These are phyloP conservation scores for Semaprochilodus insignis DNA, from an alignment of 2,797 vertebrate genomes.

Conservation along the genomic window DNA sequence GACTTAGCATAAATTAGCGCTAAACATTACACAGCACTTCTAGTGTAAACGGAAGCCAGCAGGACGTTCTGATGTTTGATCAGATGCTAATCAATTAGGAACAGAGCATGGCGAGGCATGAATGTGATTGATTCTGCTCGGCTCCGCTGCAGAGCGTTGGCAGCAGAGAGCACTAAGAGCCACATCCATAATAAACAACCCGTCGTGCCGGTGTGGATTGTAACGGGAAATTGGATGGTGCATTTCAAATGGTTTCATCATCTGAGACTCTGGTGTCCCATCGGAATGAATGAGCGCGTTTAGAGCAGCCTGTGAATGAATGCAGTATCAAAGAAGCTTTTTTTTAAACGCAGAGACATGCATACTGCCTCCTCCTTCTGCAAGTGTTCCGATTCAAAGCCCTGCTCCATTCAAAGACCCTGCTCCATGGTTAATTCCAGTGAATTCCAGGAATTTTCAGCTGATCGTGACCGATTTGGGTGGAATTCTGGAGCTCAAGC, in stretches of 20 bases:
- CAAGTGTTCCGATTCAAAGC: too few relatives aligned
- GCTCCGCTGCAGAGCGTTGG: conserved; percentile 49
- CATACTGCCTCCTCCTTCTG: neutral
- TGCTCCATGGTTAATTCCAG: neutral
- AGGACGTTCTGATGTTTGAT: conserved; percentile 57
- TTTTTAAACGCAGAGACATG: conserved; percentile 7
- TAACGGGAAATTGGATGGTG: conserved; percentile 56
- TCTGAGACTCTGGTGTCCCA: conserved; percentile 61
- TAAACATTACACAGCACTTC: neutral
- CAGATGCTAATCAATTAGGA: conserved; percentile 57
- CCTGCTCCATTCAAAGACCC: neutral
- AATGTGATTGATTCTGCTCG: conserved; percentile 61
- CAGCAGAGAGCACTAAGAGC: conserved; percentile 40
- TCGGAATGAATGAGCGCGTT: conserved; percentile 15
- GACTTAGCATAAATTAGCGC: neutral
- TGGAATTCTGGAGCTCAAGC: neutral
- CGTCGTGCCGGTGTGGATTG: conserved; percentile 10
- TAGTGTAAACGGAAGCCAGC: conserved; percentile 40
- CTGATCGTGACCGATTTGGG: neutral
- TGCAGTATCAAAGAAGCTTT: conserved; percentile 50
- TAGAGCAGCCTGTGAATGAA: conserved; percentile 58
- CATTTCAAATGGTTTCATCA: conserved; percentile 79
- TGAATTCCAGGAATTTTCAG: neutral
- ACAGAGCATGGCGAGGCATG: conserved; percentile 48
- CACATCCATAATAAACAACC: conserved; percentile 58